A percentile compares a stretch with the other conserved stretches of the same genome.
Conservation (phyloP, 2,888 invertebrate genomes). For the Griposia aprilina region DNA sequence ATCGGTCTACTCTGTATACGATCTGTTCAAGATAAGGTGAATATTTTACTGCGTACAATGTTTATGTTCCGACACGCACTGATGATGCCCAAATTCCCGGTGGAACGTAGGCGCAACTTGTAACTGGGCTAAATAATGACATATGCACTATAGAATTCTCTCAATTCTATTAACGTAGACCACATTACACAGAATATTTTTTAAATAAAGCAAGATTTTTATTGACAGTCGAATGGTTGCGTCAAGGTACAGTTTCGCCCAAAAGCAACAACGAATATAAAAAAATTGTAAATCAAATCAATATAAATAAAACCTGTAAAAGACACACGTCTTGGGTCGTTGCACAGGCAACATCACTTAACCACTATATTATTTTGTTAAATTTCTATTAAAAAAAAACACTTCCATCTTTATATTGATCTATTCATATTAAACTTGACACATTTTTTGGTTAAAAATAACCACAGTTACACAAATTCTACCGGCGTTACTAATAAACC, state of each 20-base stretch:
- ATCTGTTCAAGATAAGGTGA: not conserved
- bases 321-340: constrained; percentile 22
- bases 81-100: constrained; percentile 5
- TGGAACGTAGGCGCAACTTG: not conserved
- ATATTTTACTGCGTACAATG: not conserved
- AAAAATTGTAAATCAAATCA: not conserved
- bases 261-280: not conserved
- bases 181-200: not conserved
- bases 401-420: constrained; percentile 42
- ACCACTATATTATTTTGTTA: constrained; percentile 5
- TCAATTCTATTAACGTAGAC: not conserved
- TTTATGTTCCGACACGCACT: constrained; percentile 10
- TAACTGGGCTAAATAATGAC: constrained; percentile 5
- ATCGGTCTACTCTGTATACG: too few relatives aligned
- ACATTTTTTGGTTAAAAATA: constrained; percentile 42
- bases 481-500: constrained; percentile 26
- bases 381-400: constrained; percentile 18
- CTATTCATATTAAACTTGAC: constrained; percentile 39
- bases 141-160: not conserved
- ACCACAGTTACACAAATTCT: constrained; percentile 27
- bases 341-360: constrained; percentile 18
- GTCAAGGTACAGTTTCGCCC: not conserved
- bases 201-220: not conserved
- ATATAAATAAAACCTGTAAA: not conserved
- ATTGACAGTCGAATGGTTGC: not conserved